phyloP scores from a whole-genome alignment of 2,888 invertebrate genomes.

The Caenorhabditis japonica region DNA sequence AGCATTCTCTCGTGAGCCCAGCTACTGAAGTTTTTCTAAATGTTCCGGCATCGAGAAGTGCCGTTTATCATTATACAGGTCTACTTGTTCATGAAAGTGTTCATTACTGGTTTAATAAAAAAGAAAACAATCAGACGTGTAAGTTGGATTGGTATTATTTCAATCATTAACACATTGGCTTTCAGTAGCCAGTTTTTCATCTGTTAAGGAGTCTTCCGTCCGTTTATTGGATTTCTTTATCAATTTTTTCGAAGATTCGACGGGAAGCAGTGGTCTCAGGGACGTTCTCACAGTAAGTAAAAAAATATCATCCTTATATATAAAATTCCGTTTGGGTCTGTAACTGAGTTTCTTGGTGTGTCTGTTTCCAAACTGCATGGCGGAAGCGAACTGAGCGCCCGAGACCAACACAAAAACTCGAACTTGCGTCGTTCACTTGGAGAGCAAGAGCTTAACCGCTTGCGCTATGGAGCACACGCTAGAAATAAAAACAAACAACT shows the following conservation, averaged over 20 bases:
- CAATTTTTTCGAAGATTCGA: conserved; percentile 1
- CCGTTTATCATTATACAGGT: conserved; percentile 55
- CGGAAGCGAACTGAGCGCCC: too few species aligned
- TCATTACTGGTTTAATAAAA: conserved; percentile 52
- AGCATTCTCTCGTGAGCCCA: background rate
- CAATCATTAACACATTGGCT: background rate
- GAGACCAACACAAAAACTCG: too few species aligned
- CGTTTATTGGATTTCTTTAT: conserved; percentile 28
- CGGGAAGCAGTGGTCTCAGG: conserved; percentile 12
- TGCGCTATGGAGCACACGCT: too few species aligned
- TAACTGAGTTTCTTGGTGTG: too few species aligned
- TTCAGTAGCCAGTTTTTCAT: conserved; percentile 30
- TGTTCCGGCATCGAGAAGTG: conserved; percentile 30
- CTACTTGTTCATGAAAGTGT: conserved; percentile 60
- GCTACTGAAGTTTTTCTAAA: conserved; percentile 13
- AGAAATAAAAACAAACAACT: too few species aligned
- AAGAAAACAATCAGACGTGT: conserved; percentile 49
- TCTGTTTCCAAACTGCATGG: too few species aligned
- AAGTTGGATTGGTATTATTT: background rate
- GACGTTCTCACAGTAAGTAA: conserved; percentile 20
- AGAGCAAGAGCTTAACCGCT: too few species aligned
- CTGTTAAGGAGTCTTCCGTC: conserved; percentile 17
- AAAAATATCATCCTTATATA: too few species aligned
- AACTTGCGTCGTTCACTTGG: too few species aligned
- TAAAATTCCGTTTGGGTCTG: too few species aligned